Conservation (phyloP, 2,113 vertebrate species). For the Pseudopipra pipra region DNA sequence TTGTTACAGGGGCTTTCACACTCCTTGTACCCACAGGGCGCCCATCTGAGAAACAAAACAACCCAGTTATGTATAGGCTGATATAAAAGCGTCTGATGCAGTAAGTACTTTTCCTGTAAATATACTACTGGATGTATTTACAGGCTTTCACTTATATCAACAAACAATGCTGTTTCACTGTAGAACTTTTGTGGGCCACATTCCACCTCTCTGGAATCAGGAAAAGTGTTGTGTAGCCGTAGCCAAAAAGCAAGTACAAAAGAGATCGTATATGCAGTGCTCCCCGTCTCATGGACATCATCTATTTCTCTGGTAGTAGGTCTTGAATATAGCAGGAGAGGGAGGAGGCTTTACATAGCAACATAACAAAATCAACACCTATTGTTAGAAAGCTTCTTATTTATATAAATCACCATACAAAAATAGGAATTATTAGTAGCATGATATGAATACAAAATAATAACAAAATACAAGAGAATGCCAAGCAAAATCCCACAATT, state of each 20-base stretch:
- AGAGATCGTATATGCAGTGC: not conserved
- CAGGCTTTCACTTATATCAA: not conserved
- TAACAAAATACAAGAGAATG: not conserved
- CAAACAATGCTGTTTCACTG: not conserved
- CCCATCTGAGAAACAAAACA: conserved; percentile 77
- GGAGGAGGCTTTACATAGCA: not conserved
- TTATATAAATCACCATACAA: not conserved
- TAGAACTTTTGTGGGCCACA: not conserved
- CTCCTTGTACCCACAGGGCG: conserved; percentile 87
- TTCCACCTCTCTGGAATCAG: not conserved
- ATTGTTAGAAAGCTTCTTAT: not conserved
- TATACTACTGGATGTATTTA: not conserved
- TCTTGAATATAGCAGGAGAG: not conserved
- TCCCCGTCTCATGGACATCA: not conserved
- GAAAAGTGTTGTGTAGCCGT: not conserved
- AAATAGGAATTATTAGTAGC: not conserved
- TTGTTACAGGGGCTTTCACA: conserved; percentile 88
- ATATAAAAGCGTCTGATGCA: not conserved
- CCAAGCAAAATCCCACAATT: not conserved
- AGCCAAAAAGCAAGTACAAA: not conserved
- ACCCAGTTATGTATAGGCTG: not conserved
- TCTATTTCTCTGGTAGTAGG: not conserved
- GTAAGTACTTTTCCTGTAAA: not conserved
- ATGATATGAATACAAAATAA: not conserved
- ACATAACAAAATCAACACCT: not conserved